Evolutionary conservation across 2,888 invertebrate genomes (phyloP), one percentile per base, ranked within the genome.

Genomic region (Eueremaeus valkanovi): DNA sequence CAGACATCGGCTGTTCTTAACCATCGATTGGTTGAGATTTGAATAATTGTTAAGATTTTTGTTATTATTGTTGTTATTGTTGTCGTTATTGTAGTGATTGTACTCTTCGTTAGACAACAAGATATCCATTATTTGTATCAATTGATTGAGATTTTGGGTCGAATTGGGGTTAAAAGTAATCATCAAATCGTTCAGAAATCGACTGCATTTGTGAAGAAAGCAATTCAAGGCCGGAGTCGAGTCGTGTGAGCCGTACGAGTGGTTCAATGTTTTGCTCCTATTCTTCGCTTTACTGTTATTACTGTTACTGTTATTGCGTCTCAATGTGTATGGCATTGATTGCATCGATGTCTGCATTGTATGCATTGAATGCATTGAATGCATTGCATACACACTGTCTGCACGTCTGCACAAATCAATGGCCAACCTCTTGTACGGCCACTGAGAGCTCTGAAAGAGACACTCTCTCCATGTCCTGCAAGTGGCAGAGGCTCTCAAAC

Each of bases 401-500:
- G 58, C 8, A 24, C 18, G 13, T 11, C 73, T 27, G 45, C 66
- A 73, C 31, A 76, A 58, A 33, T 80, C 79, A 49, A 80, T 72
- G 51, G 75, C 75, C 72, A 80, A 76, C 40, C 75, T 76, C 73
- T 78, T 78, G 75, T 76, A 72, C 49, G 68, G 80, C 83, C 83
- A 83, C 75, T 83, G 80, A 58, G 80, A 80, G 68, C 83, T 82
- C 77, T 83, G 83, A 79, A 83, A 84, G 24, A 84, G 80, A 77
- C 82, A 83, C 70, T 81, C 80, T 78, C 88, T 84, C 88, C 88
- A 88, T 82, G 85, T 83, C 82, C 84, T 86, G 81, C 88, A 88
- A 51, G 85, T 84, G 77, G 86, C 84, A 66, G 87, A 85, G 77
- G 87, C 86, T 78, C 82, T 83, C 36, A 86, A 81, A 81, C 85